Percentiles rank a stretch among this genome's conserved stretches.
These are phyloP conservation scores for Piscicola geometra DNA, from an alignment of 2,888 invertebrate genomes.

Conservation along the genomic window DNA sequence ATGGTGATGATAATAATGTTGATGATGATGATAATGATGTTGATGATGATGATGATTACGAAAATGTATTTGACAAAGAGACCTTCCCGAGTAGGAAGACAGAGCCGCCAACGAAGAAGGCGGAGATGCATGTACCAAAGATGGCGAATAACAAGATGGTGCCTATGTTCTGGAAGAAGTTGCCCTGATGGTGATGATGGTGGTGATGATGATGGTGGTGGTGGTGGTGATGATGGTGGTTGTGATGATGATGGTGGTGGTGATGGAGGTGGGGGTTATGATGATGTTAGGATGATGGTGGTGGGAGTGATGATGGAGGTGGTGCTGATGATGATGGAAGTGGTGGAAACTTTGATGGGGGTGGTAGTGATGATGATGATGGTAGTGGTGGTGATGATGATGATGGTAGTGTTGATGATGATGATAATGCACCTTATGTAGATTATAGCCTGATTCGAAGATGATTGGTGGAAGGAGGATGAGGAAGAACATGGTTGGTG, in stretches of 20 bases:
- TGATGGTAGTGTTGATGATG: too few relatives aligned
- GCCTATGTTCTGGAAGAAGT: slow-evolving; percentile 86
- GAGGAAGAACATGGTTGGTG: slow-evolving; percentile 94
- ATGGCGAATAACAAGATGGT: slow-evolving; percentile 96
- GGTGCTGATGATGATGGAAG: not conserved
- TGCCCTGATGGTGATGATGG: slow-evolving; percentile 55
- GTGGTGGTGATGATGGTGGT: not conserved
- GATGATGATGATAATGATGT: too few relatives aligned
- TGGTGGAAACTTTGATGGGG: not conserved
- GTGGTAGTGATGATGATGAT: too few relatives aligned
- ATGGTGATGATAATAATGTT: not conserved
- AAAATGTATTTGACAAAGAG: too few relatives aligned
- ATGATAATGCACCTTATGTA: slow-evolving; percentile 74
- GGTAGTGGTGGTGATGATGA: too few relatives aligned
- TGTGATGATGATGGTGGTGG: not conserved
- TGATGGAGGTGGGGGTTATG: not conserved
- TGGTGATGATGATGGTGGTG: not conserved
- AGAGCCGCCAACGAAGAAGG: slow-evolving; percentile 91
- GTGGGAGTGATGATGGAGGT: not conserved
- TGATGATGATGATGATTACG: too few relatives aligned
- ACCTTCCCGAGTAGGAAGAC: slow-evolving; percentile 87
- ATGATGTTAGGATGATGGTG: not conserved
- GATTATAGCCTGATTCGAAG: slow-evolving; percentile 96
- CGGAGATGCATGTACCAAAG: slow-evolving; percentile 91
- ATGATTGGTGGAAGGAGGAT: slow-evolving; percentile 95